Percentiles rank a stretch among this genome's conserved stretches.
Conservation (phyloP, 2,888 invertebrate genomes). For the Hyalella azteca region DNA sequence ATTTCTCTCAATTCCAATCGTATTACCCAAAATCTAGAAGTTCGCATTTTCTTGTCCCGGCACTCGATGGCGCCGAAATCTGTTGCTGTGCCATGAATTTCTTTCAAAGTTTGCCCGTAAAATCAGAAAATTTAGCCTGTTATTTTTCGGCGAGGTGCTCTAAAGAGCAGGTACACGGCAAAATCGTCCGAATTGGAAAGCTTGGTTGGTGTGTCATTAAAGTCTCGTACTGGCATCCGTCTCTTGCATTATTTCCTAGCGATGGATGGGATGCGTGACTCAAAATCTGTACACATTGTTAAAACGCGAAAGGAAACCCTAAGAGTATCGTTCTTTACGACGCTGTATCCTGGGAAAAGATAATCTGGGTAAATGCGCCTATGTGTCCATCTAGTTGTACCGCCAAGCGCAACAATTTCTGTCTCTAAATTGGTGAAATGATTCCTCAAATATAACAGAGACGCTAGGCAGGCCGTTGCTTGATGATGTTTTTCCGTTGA, state of each 20-base stretch:
- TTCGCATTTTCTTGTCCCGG: neutral
- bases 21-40: slow-evolving; percentile 13
- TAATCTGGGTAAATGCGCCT: neutral
- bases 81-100: slow-evolving; percentile 1
- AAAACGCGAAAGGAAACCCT: neutral
- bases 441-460: slow-evolving; percentile 5
- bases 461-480: neutral
- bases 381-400: slow-evolving; percentile 13
- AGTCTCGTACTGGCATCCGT: neutral
- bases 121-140: neutral
- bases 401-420: neutral
- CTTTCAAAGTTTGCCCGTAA: slow-evolving; percentile 3
- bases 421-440: too few relatives aligned
- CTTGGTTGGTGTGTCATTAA: slow-evolving; percentile 24
- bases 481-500: slow-evolving; percentile 31
- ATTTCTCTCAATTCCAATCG: neutral
- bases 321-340: slow-evolving; percentile 14
- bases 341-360: neutral
- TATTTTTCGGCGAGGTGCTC: slow-evolving; percentile 9
- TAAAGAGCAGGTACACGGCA: slow-evolving; percentile 15
- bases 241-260: slow-evolving; percentile 10
- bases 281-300: slow-evolving; percentile 23
- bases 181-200: slow-evolving; percentile 31
- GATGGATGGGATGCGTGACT: slow-evolving; percentile 23
- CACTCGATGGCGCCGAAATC: neutral